Percentiles rank a stretch among this genome's conserved stretches.
Conservation (phyloP, 2,113 vertebrate species). For the Pteronura brasiliensis region DNA sequence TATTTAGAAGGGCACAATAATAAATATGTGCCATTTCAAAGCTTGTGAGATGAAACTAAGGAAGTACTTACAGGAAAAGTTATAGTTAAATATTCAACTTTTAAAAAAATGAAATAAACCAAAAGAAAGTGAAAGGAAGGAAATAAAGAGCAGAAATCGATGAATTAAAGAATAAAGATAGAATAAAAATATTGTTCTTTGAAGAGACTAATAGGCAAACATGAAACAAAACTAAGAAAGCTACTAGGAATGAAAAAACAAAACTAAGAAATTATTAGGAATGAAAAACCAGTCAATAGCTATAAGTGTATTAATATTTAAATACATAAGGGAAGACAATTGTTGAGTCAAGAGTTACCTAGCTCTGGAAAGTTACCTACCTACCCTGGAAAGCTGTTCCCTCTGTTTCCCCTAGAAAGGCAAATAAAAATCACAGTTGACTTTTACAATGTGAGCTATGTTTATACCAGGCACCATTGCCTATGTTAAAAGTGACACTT, state of each 20-base stretch:
- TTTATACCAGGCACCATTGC: not conserved
- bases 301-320: not conserved
- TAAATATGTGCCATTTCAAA: not conserved
- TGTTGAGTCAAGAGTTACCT: not conserved
- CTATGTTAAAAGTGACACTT: not conserved
- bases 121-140: not conserved
- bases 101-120: not conserved
- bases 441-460: conserved; percentile 8
- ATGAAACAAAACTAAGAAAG: conserved; percentile 15
- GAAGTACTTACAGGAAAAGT: not conserved
- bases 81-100: not conserved
- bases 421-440: not conserved
- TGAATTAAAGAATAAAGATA: not conserved
- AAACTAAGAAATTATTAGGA: not conserved
- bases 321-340: not conserved
- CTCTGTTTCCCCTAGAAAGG: not conserved
- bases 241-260: not conserved
- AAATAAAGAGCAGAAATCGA: not conserved
- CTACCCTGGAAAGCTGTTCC: not conserved
- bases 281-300: not conserved
- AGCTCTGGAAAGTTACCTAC: not conserved
- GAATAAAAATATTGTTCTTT: not conserved
- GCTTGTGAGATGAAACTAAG: not conserved
- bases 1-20: not conserved
- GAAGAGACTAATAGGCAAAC: not conserved